Conservation (phyloP, 2,797 vertebrate genomes). For the Lacerta agilis region DNA sequence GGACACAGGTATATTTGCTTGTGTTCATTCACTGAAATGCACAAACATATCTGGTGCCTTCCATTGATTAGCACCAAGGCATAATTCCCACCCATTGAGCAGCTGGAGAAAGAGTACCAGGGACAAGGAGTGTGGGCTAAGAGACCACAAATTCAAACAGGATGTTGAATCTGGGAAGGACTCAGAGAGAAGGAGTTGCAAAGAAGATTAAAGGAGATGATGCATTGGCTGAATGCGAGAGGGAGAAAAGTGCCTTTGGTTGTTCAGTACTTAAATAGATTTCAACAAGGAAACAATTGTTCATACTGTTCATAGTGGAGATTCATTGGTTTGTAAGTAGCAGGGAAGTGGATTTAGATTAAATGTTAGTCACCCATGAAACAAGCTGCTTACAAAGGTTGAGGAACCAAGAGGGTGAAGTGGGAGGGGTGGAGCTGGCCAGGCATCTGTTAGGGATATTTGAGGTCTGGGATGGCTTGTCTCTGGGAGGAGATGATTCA, state of each 20-base stretch:
- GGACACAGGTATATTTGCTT: no score
- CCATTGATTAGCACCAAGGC: neutral
- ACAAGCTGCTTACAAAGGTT: neutral
- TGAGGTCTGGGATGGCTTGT: neutral
- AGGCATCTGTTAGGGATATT: neutral
- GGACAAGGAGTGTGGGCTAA: neutral
- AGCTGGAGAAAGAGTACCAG: neutral
- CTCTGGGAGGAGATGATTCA: neutral
- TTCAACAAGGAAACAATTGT: conserved; percentile 1
- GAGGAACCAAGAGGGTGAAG: neutral
- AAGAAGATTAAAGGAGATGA: neutral
- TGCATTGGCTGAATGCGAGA: neutral
- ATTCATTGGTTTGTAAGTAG: neutral
- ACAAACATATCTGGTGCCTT: neutral
- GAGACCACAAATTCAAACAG: conserved; percentile 18
- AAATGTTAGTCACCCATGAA: conserved; percentile 5
- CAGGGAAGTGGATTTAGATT: neutral
- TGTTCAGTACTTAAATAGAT: neutral
- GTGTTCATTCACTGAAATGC: neutral
- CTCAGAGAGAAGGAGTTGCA: neutral
- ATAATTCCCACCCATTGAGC: neutral
- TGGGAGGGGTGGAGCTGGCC: neutral
- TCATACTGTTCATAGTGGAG: neutral
- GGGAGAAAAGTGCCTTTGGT: neutral
- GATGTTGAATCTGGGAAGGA: conserved; percentile 1